Conservation (phyloP, 2,113 vertebrate species). For the Toxotes chatareus region DNA sequence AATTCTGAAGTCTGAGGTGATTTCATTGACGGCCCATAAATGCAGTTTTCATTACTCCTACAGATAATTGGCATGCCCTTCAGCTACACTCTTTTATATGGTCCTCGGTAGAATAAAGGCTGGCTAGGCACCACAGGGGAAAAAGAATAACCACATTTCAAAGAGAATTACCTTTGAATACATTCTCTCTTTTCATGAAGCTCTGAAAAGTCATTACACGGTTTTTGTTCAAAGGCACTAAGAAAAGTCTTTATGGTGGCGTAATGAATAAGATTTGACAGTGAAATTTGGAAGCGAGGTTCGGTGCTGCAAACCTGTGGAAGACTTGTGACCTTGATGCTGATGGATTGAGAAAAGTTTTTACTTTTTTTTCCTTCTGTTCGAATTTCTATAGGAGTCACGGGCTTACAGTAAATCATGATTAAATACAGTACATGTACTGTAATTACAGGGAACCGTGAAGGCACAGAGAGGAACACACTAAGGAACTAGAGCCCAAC, state of each 20-base stretch:
- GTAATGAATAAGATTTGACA: slow-evolving; percentile 11
- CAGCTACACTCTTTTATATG: neutral
- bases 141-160: slow-evolving; percentile 23
- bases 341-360: neutral
- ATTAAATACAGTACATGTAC: neutral
- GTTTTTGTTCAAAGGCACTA: neutral
- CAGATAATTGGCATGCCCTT: neutral
- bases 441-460: no score
- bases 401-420: neutral
- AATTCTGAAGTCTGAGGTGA: neutral
- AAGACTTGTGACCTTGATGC: slow-evolving; percentile 17
- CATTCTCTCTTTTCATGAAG: slow-evolving; percentile 27
- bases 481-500: no score
- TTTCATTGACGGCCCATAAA: neutral
- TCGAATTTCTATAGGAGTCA: neutral
- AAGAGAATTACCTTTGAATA: slow-evolving; percentile 23
- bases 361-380: neutral
- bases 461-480: neutral
- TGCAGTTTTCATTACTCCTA: slow-evolving; percentile 8
- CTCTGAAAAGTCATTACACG: neutral
- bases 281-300: neutral
- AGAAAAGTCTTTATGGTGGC: slow-evolving; percentile 11
- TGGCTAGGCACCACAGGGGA: neutral
- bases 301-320: neutral
- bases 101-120: slow-evolving; percentile 8